phyloP scores from a whole-genome alignment of 1,140 invertebrate genomes.

The Maniola jurtina region DNA sequence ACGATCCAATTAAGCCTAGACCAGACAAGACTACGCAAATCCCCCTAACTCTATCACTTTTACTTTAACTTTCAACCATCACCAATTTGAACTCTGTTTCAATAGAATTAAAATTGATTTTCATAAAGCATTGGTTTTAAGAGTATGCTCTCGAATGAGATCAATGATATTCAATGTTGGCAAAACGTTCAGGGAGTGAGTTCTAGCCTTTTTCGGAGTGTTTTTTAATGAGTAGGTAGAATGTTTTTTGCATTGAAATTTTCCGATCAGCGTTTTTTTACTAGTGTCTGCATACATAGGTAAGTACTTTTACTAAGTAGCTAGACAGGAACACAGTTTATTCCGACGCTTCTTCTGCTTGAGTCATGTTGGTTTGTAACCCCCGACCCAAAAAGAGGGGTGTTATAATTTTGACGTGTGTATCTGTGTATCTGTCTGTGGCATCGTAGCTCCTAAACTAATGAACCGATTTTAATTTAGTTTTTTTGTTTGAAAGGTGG shows the following conservation, averaged over 20 bases:
- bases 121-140: neutral
- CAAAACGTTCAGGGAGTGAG: slow-evolving; percentile 10
- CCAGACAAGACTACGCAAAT: slow-evolving; percentile 53
- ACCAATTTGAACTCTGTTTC: neutral
- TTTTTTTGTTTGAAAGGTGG: too few relatives aligned
- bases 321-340: too few relatives aligned
- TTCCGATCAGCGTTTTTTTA: slow-evolving; percentile 1
- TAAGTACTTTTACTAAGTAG: too few relatives aligned
- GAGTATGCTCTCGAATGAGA: slow-evolving; percentile 5
- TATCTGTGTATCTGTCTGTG: too few relatives aligned
- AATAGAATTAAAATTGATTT: neutral
- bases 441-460: too few relatives aligned
- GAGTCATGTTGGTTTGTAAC: too few relatives aligned
- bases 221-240: slow-evolving; percentile 4
- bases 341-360: too few relatives aligned
- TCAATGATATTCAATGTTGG: slow-evolving; percentile 23
- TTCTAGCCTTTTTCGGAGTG: neutral
- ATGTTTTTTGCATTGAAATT: slow-evolving; percentile 10
- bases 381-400: too few relatives aligned
- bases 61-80: slow-evolving; percentile 25
- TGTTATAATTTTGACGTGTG: too few relatives aligned
- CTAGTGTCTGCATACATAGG: neutral
- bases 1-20: slow-evolving; percentile 58
- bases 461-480: too few relatives aligned
- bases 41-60: slow-evolving; percentile 44